Percentiles rank a stretch among this genome's conserved stretches.
phyloP scores from a whole-genome alignment of 37 sponge, comb jelly and placozoan species.

The Haliclona indistincta region DNA sequence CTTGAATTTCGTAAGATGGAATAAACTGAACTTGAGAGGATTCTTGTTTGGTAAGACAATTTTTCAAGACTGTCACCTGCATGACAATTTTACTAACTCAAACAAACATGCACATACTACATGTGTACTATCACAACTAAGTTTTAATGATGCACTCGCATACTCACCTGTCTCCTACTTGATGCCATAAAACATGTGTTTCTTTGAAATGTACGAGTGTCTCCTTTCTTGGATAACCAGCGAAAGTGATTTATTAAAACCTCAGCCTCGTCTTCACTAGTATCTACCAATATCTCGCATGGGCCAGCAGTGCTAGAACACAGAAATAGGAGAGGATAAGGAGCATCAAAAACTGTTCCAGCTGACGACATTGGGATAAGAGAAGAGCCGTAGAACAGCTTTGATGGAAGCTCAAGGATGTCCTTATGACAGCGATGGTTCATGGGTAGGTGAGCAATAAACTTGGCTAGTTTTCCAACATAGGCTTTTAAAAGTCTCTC shows the following conservation, averaged over 20 bases:
- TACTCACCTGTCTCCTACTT: constrained; percentile 9
- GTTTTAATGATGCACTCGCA: constrained; percentile 20
- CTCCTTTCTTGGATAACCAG: constrained; percentile 18
- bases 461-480: not conserved
- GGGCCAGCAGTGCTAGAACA: constrained; percentile 28
- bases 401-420: constrained; percentile 59
- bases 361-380: constrained; percentile 1
- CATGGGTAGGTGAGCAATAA: constrained; percentile 22
- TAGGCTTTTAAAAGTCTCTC: constrained; percentile 49
- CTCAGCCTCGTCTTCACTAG: constrained; percentile 25
- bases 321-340: constrained; percentile 56
- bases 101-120: too few species aligned
- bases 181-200: constrained; percentile 34
- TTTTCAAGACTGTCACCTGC: too few species aligned
- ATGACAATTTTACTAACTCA: too few species aligned
- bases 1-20: constrained; percentile 58
- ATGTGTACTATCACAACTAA: too few species aligned
- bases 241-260: constrained; percentile 17
- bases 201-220: constrained; percentile 13
- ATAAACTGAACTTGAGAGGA: too few species aligned
- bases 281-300: too few species aligned
- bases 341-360: constrained; percentile 20
- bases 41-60: too few species aligned
- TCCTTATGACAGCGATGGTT: constrained; percentile 69
- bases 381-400: constrained; percentile 64